These are phyloP conservation scores for Alentia gelatinosa DNA, from an alignment of 2,888 invertebrate genomes.

Conservation along the genomic window DNA sequence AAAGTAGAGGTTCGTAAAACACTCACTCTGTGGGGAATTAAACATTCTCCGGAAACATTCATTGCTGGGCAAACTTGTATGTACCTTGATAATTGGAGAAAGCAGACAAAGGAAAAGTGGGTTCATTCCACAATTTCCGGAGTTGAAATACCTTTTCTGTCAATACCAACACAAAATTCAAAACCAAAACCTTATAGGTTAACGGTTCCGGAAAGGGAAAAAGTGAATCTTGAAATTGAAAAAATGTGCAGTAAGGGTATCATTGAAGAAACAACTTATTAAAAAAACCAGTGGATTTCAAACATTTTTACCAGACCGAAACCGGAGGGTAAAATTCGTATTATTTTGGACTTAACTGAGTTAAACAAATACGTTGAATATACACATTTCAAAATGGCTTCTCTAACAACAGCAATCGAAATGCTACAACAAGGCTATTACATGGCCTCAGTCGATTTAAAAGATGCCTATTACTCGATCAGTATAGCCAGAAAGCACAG, in stretches of 20 bases:
- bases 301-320: not conserved
- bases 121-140: no score
- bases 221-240: no score
- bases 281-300: not conserved
- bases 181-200: no score
- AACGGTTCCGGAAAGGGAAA: no score
- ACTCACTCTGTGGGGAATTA: no score
- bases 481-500: not conserved
- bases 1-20: no score
- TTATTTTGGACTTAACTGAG: not conserved
- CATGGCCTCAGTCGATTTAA: not conserved
- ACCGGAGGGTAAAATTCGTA: not conserved
- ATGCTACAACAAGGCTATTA: not conserved
- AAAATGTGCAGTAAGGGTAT: not conserved
- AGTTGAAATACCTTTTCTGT: no score
- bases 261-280: not conserved
- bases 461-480: not conserved
- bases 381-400: not conserved
- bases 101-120: no score
- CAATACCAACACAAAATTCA: no score
- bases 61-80: no score
- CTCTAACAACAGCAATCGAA: not conserved
- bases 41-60: no score
- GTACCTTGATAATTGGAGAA: no score
- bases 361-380: not conserved